Percentiles rank a stretch among this genome's conserved stretches.
Evolutionary conservation across 2,888 invertebrate genomes (phyloP).

Genomic region (Leistus spinibarbis): DNA sequence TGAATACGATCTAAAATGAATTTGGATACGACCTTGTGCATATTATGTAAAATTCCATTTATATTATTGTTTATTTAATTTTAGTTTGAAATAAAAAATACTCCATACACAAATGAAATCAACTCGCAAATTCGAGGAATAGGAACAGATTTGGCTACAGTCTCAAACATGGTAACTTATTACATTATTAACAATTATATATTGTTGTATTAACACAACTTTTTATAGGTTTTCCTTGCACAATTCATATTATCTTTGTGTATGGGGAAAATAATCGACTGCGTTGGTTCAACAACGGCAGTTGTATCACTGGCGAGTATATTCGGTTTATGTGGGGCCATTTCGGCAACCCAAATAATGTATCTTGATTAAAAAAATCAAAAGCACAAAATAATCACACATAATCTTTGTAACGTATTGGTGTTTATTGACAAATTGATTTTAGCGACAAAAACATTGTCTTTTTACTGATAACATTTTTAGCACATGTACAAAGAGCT

Average conservation of each 20-base stretch:
- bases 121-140: slow-evolving; percentile 78
- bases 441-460: not conserved
- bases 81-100: slow-evolving; percentile 64
- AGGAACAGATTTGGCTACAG: slow-evolving; percentile 93
- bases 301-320: slow-evolving; percentile 86
- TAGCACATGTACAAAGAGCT: no score
- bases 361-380: slow-evolving; percentile 70
- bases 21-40: not conserved
- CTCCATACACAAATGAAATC: slow-evolving; percentile 49
- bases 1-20: no score
- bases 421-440: no score
- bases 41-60: not conserved
- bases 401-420: no score
- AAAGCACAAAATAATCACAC: not conserved
- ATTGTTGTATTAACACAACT: not conserved
- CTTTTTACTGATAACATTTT: no score
- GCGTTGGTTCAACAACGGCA: slow-evolving; percentile 84
- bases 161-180: slow-evolving; percentile 81
- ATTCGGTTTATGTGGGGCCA: slow-evolving; percentile 83
- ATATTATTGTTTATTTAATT: slow-evolving; percentile 41
- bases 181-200: slow-evolving; percentile 50
- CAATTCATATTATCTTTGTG: slow-evolving; percentile 89
- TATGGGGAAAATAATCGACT: slow-evolving; percentile 82
- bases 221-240: slow-evolving; percentile 71
- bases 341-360: slow-evolving; percentile 85